phyloP scores from a whole-genome alignment of 2,113 vertebrate genomes.

The Amblyornis subalaris region DNA sequence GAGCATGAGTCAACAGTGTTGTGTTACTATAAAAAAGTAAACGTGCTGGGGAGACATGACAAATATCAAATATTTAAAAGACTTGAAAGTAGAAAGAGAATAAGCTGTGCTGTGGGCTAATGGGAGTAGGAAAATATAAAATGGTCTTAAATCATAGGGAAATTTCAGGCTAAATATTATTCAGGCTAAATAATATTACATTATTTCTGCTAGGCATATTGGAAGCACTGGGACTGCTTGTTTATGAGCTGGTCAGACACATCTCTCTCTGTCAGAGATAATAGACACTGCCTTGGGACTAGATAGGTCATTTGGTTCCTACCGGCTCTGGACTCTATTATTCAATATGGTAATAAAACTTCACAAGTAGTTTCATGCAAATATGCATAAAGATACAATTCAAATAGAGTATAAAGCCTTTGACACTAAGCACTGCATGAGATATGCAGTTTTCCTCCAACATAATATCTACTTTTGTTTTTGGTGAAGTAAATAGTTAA shows the following conservation, averaged over 20 bases:
- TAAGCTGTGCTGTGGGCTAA: background rate
- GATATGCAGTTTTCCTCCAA: background rate
- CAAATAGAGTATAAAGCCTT: background rate
- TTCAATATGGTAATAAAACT: slow-evolving; percentile 12
- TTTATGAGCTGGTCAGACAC: slow-evolving; percentile 4
- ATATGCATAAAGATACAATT: background rate
- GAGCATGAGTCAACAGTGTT: background rate
- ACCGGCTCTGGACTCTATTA: background rate
- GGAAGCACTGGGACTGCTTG: background rate
- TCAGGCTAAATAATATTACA: background rate
- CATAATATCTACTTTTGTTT: background rate
- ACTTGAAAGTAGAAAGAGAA: background rate
- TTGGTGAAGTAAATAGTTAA: background rate
- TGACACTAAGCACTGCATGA: background rate
- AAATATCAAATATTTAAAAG: slow-evolving; percentile 9
- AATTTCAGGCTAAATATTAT: background rate
- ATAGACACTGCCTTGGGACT: background rate
- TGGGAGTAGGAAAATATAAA: background rate
- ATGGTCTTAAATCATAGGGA: background rate
- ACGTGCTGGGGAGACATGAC: background rate
- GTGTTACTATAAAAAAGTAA: slow-evolving; percentile 2
- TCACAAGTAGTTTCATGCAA: background rate
- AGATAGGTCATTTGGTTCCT: background rate
- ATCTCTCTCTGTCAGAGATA: background rate
- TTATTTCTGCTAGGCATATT: background rate